phyloP scores from a whole-genome alignment of 2,113 vertebrate genomes.

The Eulemur macaco region DNA sequence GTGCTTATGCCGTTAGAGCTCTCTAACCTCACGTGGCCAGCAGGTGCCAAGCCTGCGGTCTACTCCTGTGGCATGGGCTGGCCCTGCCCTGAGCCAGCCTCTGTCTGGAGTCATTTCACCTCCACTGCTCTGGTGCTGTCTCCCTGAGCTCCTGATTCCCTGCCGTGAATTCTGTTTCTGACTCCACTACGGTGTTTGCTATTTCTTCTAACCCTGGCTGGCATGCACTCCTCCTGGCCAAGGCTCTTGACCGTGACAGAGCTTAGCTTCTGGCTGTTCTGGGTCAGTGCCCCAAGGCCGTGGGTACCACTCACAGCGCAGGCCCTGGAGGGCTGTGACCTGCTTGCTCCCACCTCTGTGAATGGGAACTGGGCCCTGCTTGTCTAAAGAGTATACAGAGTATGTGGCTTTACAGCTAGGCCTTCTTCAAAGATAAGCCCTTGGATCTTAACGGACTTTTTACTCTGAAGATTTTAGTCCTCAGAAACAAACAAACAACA shows the following conservation, averaged over 20 bases:
- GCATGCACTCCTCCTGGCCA: background rate
- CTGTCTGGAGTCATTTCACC: background rate
- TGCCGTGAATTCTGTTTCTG: background rate
- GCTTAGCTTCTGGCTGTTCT: background rate
- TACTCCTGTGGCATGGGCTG: fast-evolving
- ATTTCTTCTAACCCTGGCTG: background rate
- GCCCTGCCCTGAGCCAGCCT: too few species aligned
- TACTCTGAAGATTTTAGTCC: background rate
- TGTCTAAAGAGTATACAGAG: background rate
- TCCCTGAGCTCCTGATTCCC: background rate
- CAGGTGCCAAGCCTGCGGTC: background rate
- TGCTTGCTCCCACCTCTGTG: background rate
- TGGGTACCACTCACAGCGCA: background rate
- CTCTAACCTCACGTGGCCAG: fast-evolving
- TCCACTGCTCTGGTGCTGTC: fast-evolving
- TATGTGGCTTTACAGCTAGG: background rate
- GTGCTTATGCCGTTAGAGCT: background rate
- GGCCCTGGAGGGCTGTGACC: background rate
- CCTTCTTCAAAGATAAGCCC: background rate
- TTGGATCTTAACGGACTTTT: background rate
- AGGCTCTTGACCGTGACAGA: background rate
- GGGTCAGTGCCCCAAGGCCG: background rate
- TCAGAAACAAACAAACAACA: background rate
- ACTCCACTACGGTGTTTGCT: fast-evolving
- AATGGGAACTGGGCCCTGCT: fast-evolving